Evolutionary conservation across 2,113 vertebrate genomes (phyloP).

Genomic region (Mustela nigripes): DNA sequence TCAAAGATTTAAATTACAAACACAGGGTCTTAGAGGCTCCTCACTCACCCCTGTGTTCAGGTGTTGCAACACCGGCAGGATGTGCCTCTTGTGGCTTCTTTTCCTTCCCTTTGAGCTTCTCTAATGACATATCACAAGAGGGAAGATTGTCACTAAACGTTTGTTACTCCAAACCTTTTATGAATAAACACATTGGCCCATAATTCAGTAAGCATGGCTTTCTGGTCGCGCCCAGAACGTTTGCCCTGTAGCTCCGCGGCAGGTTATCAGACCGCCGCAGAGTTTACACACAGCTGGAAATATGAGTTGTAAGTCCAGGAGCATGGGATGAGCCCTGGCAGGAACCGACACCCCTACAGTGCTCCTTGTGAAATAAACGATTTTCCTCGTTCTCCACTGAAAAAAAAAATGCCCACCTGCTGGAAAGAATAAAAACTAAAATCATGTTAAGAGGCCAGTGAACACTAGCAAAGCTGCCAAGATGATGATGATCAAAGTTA

Average conservation of each 20-base stretch:
- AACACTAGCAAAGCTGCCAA: background rate
- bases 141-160: background rate
- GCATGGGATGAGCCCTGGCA: rapidly evolving
- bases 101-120: background rate
- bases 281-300: rapidly evolving
- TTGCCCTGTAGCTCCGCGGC: rapidly evolving
- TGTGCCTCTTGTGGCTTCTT: background rate
- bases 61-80: background rate
- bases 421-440: background rate
- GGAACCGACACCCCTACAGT: rapidly evolving
- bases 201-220: background rate
- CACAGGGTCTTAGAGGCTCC: rapidly evolving
- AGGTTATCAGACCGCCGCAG: rapidly evolving
- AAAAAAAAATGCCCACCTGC: background rate
- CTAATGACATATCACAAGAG: background rate
- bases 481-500: background rate
- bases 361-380: background rate
- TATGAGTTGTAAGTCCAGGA: background rate
- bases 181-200: background rate
- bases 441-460: background rate
- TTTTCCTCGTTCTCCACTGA: background rate
- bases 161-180: background rate
- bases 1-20: background rate
- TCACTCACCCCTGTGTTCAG: background rate
- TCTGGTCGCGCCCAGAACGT: background rate